Base-by-base conservation (phyloP, 2,797 vertebrate species). In the Anguilla pacifica region DNA sequence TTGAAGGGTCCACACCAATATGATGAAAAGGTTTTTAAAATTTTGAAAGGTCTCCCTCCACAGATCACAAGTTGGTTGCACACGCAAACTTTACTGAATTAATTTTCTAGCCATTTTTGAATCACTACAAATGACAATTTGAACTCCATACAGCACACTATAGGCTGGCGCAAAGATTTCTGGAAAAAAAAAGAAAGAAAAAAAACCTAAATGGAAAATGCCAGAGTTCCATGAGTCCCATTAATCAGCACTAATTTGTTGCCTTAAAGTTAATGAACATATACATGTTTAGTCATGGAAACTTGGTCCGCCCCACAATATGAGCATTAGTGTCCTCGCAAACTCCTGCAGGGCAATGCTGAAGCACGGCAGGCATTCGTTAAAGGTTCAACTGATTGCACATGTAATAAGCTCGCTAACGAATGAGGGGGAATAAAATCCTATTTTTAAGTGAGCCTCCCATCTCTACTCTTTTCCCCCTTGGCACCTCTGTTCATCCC, bases 181-280 rank as follows among this genome's bases (percentile, higher is more conserved):
- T 72, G 7, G 28, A 13, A 9, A 31, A 46, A 46, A 46, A 46
- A 46, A 35, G 10, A 31, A 28, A 72, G 2, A 39, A 46, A 46
- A 72, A 28, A 35, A 28, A 72, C 57, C 9, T 13, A 15, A 31
- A 31, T 28, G 7, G 28, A 35, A 31, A 72, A 72, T 31, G 70
- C 70, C 70, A 9, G 64, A 72, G 11, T 31, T 31, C 3, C 28
- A 31, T 19, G 2, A 31, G 28, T 72, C 28, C 28, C 28, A 72
- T 31, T 31, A 28, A 28, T 7, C 35, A 86, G n/a, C 51, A 64
- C 72, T 86, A n/a, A 74, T 86, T 51, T 51, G 28, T 72, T 74
- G 85, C n/a, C 43, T 86, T 53, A 77, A 55, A 86, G 46, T 57
- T 86, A 86, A 86, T 17, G 43, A 86, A 86, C 85, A 86, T 39